phyloP scores from a whole-genome alignment of 2,888 invertebrate genomes.

The Cephalotes varians region DNA sequence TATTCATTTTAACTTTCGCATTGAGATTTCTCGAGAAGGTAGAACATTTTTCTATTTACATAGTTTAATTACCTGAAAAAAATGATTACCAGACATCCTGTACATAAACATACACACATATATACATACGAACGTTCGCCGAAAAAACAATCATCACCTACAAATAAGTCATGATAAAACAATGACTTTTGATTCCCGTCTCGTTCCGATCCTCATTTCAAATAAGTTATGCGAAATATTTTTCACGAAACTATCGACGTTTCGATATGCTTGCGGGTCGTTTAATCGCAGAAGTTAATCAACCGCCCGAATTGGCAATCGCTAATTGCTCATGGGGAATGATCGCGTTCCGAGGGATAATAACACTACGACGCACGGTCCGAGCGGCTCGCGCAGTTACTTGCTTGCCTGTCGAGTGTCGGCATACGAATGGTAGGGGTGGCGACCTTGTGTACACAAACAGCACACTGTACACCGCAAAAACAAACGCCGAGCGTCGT shows the following conservation, averaged over 20 bases:
- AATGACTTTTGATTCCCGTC: not conserved
- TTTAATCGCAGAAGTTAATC: slow-evolving; percentile 22
- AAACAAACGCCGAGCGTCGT: not conserved
- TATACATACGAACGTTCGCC: too few relatives aligned
- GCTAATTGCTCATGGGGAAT: slow-evolving; percentile 4
- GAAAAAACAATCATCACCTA: not conserved
- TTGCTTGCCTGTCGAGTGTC: not conserved
- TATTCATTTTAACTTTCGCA: too few relatives aligned
- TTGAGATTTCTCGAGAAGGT: too few relatives aligned
- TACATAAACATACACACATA: too few relatives aligned
- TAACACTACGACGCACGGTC: not conserved
- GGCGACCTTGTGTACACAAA: slow-evolving; percentile 21
- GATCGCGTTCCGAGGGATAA: slow-evolving; percentile 10
- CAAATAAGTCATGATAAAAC: not conserved
- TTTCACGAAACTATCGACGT: not conserved
- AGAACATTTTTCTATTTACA: too few relatives aligned
- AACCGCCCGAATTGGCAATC: not conserved
- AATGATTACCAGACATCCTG: too few relatives aligned
- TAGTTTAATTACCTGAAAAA: too few relatives aligned
- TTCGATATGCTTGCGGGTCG: not conserved
- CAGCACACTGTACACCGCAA: not conserved
- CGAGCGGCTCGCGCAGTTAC: not conserved
- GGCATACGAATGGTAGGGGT: slow-evolving; percentile 1
- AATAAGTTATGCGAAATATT: not conserved
- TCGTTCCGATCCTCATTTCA: not conserved